These are phyloP conservation scores for Ctenicera cuprea DNA, from an alignment of 2,888 invertebrate species.

Conservation along the genomic window DNA sequence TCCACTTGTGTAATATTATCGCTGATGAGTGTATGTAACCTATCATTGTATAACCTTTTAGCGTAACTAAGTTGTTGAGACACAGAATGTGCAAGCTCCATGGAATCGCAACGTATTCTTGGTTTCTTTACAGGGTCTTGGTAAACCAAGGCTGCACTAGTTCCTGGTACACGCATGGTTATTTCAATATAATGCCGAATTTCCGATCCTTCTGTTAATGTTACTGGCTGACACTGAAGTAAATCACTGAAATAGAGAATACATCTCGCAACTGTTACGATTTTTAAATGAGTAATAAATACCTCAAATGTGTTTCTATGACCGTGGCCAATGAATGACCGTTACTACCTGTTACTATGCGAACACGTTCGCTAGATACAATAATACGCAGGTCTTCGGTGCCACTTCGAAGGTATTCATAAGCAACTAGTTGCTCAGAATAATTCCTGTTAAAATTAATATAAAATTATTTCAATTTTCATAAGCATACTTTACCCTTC, in stretches of 20 bases:
- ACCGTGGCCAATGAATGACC: conserved; percentile 74
- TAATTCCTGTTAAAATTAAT: conserved; percentile 74
- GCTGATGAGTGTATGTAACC: conserved; percentile 79
- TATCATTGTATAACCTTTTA: conserved; percentile 88
- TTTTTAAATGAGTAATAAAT: conserved; percentile 43
- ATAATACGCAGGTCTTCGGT: conserved; percentile 89
- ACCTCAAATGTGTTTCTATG: conserved; percentile 80
- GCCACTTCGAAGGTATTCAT: conserved; percentile 84
- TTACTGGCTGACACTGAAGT: conserved; percentile 79
- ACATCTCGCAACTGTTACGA: not conserved
- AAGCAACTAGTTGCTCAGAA: conserved; percentile 87
- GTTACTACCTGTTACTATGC: conserved; percentile 81
- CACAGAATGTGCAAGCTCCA: conserved; percentile 81
- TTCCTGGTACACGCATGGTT: conserved; percentile 76
- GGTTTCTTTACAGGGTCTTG: conserved; percentile 80
- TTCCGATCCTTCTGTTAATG: conserved; percentile 71
- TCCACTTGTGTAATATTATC: conserved; percentile 60
- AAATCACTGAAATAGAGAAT: conserved; percentile 74
- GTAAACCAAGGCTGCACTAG: conserved; percentile 71
- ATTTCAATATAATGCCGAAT: conserved; percentile 83
- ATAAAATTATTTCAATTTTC: conserved; percentile 25
- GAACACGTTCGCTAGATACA: conserved; percentile 83
- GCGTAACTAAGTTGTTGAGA: conserved; percentile 92
- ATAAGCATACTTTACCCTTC: no score
- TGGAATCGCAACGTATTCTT: conserved; percentile 85